Conservation (phyloP, 37 sponge, comb jelly and placozoan species). For the Chondrosia reniformis region DNA sequence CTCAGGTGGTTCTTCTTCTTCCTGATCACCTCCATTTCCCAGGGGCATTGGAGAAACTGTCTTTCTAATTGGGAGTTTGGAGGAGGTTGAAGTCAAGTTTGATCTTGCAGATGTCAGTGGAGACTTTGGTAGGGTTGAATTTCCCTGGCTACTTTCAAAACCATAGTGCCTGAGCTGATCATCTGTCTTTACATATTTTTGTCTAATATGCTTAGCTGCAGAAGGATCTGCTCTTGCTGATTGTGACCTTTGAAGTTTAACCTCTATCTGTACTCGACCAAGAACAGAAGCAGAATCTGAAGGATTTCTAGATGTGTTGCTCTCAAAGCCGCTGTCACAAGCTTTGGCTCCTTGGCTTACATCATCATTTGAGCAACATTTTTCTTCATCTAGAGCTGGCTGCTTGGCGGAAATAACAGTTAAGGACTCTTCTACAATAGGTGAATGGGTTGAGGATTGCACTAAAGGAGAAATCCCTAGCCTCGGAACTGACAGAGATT, state of each 20-base stretch:
- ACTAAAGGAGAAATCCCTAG: not conserved
- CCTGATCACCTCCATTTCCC: not conserved
- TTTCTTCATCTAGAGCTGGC: not conserved
- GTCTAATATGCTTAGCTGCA: not conserved
- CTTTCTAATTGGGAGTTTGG: too few relatives aligned
- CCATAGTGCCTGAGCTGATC: not conserved
- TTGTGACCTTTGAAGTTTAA: constrained; percentile 2
- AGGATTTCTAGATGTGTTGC: constrained; percentile 2
- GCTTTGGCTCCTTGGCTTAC: not conserved
- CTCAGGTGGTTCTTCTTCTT: not conserved
- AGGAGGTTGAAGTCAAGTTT: not conserved
- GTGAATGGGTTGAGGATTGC: not conserved
- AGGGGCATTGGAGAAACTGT: not conserved
- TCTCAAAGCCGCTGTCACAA: constrained; percentile 19
- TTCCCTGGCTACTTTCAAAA: too few relatives aligned
- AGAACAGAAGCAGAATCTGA: not conserved
- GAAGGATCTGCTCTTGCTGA: not conserved
- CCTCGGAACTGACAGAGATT: not conserved
- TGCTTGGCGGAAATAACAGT: not conserved
- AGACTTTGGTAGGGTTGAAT: not conserved
- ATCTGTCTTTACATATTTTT: too few relatives aligned
- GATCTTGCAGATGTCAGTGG: not conserved
- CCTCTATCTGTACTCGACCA: not conserved
- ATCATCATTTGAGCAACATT: not conserved
- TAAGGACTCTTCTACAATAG: not conserved